Evolutionary conservation across 2,113 vertebrate species (phyloP), one percentile per base, ranked within the genome.

Genomic region (Donacobius atricapilla): DNA sequence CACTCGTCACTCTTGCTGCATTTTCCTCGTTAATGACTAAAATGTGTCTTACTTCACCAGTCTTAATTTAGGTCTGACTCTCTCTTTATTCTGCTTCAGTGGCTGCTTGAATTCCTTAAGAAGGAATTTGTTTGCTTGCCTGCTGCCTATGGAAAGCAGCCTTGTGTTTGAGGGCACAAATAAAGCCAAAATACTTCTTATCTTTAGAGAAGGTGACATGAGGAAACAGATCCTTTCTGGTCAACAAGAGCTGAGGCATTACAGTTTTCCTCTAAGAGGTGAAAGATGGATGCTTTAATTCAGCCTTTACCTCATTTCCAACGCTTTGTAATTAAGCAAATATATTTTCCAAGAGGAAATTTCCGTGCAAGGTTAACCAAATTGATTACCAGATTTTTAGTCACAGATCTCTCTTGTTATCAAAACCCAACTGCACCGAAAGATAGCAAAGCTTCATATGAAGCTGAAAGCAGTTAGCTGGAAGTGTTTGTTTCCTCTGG

Each of bases 201-300:
- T 66, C 48, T 79, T 79, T 51, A 53, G 44, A 82, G 58, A 78
- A 94, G 60, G 72, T 3, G 1, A 15, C 77, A 61, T 0, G 3
- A 76, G 80, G 53, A 81, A 94, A 60, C 39, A 81, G 56, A 71
- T 72, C 44, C 31, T 60, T 94, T 61, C 80, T 82, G 20, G 40
- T 45, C 57, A 81, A 30, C 77, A 85, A 78, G 37, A 94, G 45
- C 44, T 39, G 19, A 3, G 5, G 37, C 57, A 33, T 69, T 48
- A 16, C 19, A 54, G 2, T 65, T 87, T 91, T 64, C 45, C 45
- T 82, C 37, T 18, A 57, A 65, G 45, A 79, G 20, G 31, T 60
- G 27, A 68, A 75, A 82, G 69, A 58, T 5, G 27, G 28, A n/a
- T 77, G 22, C 9, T 87, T 76, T 57, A 69, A 69, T 76, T 94